A percentile compares a stretch with the other conserved stretches of the same genome.
phyloP scores from a whole-genome alignment of 2,797 vertebrate species.

The Diplodus sargus region DNA sequence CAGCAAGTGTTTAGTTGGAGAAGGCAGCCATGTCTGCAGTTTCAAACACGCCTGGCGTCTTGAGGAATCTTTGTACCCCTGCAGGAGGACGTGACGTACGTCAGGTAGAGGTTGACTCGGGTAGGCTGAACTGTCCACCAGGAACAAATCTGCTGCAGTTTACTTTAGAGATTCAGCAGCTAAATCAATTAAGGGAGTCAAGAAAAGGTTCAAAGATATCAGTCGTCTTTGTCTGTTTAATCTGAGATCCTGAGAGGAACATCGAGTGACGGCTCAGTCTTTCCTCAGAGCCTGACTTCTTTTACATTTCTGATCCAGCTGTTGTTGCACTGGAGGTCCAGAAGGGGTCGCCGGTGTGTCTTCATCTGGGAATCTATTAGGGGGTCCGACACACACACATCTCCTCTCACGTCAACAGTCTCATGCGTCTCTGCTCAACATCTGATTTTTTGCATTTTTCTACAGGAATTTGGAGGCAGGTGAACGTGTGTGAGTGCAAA shows the following conservation, averaged over 20 bases:
- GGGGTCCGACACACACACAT: background rate
- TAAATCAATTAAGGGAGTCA: background rate
- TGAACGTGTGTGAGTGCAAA: background rate
- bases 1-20: no score
- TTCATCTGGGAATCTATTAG: background rate
- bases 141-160: background rate
- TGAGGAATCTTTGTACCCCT: background rate
- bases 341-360: slow-evolving; percentile 45
- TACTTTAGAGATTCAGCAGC: background rate
- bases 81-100: background rate
- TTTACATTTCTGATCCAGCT: background rate
- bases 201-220: background rate
- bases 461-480: background rate
- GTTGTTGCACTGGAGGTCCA: slow-evolving; percentile 42
- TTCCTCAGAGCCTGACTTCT: background rate
- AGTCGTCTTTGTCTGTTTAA: background rate
- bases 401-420: background rate
- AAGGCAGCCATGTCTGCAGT: no score
- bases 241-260: background rate
- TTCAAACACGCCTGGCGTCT: background rate
- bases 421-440: background rate
- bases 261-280: background rate
- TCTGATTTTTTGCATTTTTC: background rate
- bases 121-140: background rate
- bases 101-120: background rate